phyloP scores from a whole-genome alignment of 2,113 vertebrate genomes.

The Urocitellus parryii region DNA sequence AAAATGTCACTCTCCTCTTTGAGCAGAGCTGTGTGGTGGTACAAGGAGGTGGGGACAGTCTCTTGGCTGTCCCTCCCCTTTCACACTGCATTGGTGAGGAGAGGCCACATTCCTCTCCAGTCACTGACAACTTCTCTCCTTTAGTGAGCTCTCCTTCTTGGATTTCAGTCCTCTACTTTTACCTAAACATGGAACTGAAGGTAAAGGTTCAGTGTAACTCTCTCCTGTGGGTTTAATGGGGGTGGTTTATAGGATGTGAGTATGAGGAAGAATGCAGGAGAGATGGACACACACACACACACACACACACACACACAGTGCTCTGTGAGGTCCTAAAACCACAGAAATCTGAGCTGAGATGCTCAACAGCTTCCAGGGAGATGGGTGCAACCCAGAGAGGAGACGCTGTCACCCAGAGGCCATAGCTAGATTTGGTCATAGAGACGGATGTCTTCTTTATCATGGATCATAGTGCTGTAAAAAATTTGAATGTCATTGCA shows the following conservation, averaged over 20 bases:
- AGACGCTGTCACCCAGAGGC: neutral
- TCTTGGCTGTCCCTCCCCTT: neutral
- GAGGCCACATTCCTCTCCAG: neutral
- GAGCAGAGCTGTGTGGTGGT: neutral
- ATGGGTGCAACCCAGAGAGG: neutral
- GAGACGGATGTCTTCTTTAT: neutral
- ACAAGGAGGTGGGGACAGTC: accelerated
- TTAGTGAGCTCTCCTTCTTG: neutral
- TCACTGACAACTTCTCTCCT: neutral
- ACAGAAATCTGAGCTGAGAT: neutral
- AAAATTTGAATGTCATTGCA: neutral
- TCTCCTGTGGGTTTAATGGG: neutral
- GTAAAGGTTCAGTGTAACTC: neutral
- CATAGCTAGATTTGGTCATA: neutral
- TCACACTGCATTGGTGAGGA: neutral
- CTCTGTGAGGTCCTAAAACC: neutral
- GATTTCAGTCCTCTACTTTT: neutral
- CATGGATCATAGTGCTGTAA: accelerated
- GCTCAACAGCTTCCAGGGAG: neutral
- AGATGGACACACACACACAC: too few species aligned
- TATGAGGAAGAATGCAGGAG: neutral
- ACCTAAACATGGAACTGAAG: neutral
- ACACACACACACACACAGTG: neutral
- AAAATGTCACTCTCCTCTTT: conserved; percentile 22
- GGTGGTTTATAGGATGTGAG: neutral